Base-by-base conservation (phyloP, 1,140 invertebrate species). In the Anoplophora glabripennis region DNA sequence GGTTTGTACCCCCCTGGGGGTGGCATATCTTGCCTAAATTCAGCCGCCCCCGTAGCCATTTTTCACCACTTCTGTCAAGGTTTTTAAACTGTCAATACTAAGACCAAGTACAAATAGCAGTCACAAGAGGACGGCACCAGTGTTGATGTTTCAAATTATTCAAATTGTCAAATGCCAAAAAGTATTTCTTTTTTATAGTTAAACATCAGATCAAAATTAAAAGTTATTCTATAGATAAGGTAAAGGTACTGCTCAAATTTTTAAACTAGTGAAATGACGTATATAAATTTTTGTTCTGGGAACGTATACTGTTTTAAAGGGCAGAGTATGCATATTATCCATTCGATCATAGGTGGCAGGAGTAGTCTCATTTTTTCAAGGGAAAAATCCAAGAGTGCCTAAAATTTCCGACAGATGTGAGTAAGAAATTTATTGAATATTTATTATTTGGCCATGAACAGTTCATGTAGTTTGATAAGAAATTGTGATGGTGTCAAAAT, bases 1-100 rank as follows among this genome's bases (percentile, higher is more conserved):
- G 86, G 81, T 64, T 82, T 82, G 75, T 92, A 95, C 47, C 92
- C 93, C 63, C 90, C 90, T 48, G 81, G 76, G 61, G 92, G 92
- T 68, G 93, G 92, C 81, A 94, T 80, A 79, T 95, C 93, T 77
- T 95, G 93, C 70, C 79, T 83, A 68, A 72, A 70, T 46, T 64
- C 56, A 17, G 66, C 40, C 37, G 65, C 59, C 8, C 63, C 48
- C 63, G 63, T 65, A 12, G 46, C 41, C 41, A 48, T 59, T 58
- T 52, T 46, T 8, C 15, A 10, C 9, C 18, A 14, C 38, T n/a
- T 52, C 5, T 28, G n/a, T 28, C 21, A 28, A 28, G 3, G 11
- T 37, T 52, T 53, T 41, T 21, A 1, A 21, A 53, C n/a, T 21
- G 17, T 14, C 28, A 34, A 49, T 33, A 49, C n/a, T n/a, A n/a